Evolutionary conservation across 2,797 vertebrate genomes (phyloP).

Genomic region (Manis pentadactyla): DNA sequence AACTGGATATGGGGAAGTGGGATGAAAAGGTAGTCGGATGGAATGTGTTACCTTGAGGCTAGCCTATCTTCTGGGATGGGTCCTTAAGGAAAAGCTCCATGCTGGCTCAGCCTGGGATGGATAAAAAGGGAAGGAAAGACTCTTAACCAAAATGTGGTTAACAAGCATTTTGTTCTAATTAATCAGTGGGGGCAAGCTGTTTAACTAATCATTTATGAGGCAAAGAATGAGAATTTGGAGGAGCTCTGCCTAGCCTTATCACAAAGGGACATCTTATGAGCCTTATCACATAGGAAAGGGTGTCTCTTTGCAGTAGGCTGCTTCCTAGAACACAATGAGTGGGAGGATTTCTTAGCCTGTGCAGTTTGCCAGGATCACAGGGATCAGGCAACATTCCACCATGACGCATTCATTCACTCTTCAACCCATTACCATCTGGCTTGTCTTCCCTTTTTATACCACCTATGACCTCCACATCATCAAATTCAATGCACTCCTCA

Average conservation of each 20-base stretch:
- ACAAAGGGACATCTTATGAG: background rate
- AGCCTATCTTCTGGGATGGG: background rate
- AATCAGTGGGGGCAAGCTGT: background rate
- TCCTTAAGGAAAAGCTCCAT: background rate
- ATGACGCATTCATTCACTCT: background rate
- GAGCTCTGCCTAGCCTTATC: background rate
- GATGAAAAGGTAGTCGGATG: background rate
- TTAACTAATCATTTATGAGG: background rate
- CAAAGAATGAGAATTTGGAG: background rate
- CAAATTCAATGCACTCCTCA: background rate
- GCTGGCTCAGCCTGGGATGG: background rate
- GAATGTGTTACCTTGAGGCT: background rate
- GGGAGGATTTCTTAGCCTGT: background rate
- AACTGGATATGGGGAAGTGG: background rate
- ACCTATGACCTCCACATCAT: background rate
- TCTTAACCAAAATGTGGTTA: background rate
- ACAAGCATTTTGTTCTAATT: background rate
- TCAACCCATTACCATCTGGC: background rate
- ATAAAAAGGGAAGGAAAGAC: background rate
- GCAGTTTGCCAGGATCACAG: background rate
- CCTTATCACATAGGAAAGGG: background rate
- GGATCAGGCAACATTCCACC: background rate
- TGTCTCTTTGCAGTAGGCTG: background rate
- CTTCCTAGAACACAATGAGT: background rate
- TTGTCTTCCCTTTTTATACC: background rate